These are phyloP conservation scores for Rafetus swinhoei DNA, from an alignment of 2,113 vertebrate genomes.

Conservation along the genomic window DNA sequence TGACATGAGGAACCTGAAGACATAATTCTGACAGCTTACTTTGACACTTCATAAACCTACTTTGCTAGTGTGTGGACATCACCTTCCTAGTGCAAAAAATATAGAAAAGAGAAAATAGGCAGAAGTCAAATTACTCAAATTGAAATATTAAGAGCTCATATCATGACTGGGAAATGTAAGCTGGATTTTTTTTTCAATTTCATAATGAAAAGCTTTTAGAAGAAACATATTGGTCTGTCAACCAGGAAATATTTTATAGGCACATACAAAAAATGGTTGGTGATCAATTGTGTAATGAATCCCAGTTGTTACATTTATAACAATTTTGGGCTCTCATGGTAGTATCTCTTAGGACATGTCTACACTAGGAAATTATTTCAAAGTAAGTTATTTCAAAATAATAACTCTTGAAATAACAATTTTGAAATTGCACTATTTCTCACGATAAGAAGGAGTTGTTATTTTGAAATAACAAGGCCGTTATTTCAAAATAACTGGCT, in stretches of 20 bases:
- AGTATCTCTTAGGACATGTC: background rate
- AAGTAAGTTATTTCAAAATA: no score
- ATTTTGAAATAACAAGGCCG: no score
- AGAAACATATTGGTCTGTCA: background rate
- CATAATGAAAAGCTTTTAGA: background rate
- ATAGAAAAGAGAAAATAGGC: background rate
- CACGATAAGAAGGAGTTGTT: no score
- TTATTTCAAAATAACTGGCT: no score
- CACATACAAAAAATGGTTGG: background rate
- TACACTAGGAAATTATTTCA: no score
- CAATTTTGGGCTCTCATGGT: background rate
- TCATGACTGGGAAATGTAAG: background rate
- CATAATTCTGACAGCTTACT: background rate
- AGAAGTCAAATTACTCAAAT: background rate
- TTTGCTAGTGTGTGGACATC: background rate
- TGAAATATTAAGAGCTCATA: background rate
- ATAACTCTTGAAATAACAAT: no score
- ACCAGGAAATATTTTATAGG: background rate
- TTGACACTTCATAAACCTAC: background rate
- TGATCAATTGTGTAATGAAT: background rate
- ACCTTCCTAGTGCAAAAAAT: background rate
- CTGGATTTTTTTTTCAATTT: accelerated
- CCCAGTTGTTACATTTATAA: background rate
- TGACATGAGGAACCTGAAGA: background rate
- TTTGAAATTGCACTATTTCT: no score